Evolutionary conservation across 2,797 vertebrate species (phyloP).

Genomic region (Hippoglossus hippoglossus): DNA sequence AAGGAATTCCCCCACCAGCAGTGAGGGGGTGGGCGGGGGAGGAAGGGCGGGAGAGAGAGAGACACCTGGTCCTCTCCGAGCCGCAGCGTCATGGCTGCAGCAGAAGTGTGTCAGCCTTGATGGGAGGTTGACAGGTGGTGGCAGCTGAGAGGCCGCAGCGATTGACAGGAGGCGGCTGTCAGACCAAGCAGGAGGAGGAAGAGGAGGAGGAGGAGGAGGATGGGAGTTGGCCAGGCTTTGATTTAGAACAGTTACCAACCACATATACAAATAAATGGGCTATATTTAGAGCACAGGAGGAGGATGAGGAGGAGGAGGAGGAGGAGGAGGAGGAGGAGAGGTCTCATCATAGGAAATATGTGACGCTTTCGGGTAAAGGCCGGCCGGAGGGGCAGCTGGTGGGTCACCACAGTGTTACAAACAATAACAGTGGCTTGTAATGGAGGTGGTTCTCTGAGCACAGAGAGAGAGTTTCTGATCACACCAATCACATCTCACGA

Average conservation of each 20-base stretch:
- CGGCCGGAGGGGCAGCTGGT: conserved; percentile 35
- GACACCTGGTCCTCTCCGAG: conserved; percentile 66
- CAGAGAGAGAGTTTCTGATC: conserved; percentile 1
- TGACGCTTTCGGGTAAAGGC: conserved; percentile 55
- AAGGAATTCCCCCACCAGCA: conserved; percentile 59
- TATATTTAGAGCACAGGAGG: conserved; percentile 77
- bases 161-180: conserved; percentile 56
- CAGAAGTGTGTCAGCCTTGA: conserved; percentile 67
- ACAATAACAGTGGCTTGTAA: conserved; percentile 51
- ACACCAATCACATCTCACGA: neutral
- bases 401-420: conserved; percentile 43
- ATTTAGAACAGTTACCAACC: conserved; percentile 90
- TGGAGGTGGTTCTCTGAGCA: neutral
- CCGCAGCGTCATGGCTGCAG: conserved; percentile 70
- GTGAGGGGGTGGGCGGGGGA: conserved; percentile 3
- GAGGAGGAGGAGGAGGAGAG: conserved; percentile 30
- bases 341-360: conserved; percentile 71
- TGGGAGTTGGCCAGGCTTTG: conserved; percentile 77
- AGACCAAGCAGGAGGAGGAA: conserved; percentile 65
- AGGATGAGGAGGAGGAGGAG: conserved; percentile 18
- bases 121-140: conserved; percentile 79
- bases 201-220: conserved; percentile 38
- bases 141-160: conserved; percentile 81
- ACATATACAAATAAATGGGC: conserved; percentile 85
- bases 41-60: conserved; percentile 4